Conservation (phyloP, 2,888 invertebrate species). For the Chrysina gloriosa region DNA sequence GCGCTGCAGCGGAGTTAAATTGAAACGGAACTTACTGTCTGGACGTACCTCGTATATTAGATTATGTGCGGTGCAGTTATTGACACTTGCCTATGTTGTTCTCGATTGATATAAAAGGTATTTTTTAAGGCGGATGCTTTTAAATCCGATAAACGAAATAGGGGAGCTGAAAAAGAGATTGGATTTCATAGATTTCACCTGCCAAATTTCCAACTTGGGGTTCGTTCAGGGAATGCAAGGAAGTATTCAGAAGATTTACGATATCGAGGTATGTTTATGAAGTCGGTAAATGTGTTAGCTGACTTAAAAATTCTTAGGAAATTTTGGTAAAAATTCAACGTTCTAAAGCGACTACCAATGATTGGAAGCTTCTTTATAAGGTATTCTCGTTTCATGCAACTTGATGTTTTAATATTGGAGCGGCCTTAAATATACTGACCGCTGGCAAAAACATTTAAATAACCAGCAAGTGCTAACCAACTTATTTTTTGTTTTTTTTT, state of each 20-base stretch:
- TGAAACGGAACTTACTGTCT: too few species aligned
- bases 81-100: too few species aligned
- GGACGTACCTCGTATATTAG: too few species aligned
- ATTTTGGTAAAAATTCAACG: slow-evolving; percentile 74
- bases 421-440: too few species aligned
- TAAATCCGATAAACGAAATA: slow-evolving; percentile 77
- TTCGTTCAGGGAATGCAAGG: slow-evolving; percentile 73
- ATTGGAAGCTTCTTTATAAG: slow-evolving; percentile 79
- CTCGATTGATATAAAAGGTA: too few species aligned
- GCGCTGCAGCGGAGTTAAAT: too few species aligned
- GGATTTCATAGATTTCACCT: slow-evolving; percentile 77
- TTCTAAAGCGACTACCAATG: slow-evolving; percentile 71
- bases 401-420: too few species aligned
- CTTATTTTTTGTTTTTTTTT: slow-evolving; percentile 4
- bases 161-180: slow-evolving; percentile 72
- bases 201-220: slow-evolving; percentile 71
- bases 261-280: slow-evolving; percentile 70
- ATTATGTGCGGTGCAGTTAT: too few species aligned
- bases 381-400: too few species aligned
- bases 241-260: slow-evolving; percentile 72
- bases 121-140: slow-evolving; percentile 72
- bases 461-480: too few species aligned
- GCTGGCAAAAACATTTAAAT: too few species aligned
- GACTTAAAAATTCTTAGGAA: slow-evolving; percentile 63
- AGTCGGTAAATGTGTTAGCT: too few species aligned